phyloP scores from a whole-genome alignment of 2,797 vertebrate genomes.

The Ctenochaetus hawaiiensis region DNA sequence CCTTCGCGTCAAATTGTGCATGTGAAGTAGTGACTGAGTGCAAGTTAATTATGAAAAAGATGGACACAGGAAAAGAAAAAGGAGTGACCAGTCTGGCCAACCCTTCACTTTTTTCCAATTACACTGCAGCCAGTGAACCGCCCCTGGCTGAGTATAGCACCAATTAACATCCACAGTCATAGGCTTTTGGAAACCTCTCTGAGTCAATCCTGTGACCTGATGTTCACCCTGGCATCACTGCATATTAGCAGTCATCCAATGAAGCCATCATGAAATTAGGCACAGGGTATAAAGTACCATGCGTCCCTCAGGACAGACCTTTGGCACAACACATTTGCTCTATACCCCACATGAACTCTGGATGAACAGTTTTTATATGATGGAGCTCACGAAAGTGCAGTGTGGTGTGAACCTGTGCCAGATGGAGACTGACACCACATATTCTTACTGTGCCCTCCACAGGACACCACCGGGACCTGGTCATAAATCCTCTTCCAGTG shows the following conservation, averaged over 20 bases:
- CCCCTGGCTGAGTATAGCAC: conserved; percentile 36
- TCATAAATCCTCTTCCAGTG: not conserved
- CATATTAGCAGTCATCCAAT: conserved; percentile 46
- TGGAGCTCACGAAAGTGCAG: conserved; percentile 25
- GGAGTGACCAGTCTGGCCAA: conserved; percentile 26
- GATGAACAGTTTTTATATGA: conserved; percentile 32
- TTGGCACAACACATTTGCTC: conserved; percentile 19
- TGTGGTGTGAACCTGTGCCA: conserved; percentile 7
- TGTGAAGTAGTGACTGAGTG: conserved; percentile 46
- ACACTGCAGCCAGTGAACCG: conserved; percentile 37
- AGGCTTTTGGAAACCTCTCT: conserved; percentile 43
- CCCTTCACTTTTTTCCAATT: conserved; percentile 45
- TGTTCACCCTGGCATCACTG: conserved; percentile 36
- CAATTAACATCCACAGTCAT: conserved; percentile 55
- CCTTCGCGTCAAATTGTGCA: conserved; percentile 52
- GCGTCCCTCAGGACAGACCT: conserved; percentile 38
- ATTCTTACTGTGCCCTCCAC: conserved; percentile 7
- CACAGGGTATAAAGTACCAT: conserved; percentile 29
- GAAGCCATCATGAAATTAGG: conserved; percentile 52
- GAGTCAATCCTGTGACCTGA: conserved; percentile 46
- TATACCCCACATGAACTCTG: conserved; percentile 41
- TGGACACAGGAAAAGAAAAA: conserved; percentile 22
- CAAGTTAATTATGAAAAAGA: conserved; percentile 57
- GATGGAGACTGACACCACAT: conserved; percentile 4
- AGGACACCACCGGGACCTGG: conserved; percentile 3